phyloP scores from a whole-genome alignment of 1,140 invertebrate species.

The Amphibalanus amphitrite region DNA sequence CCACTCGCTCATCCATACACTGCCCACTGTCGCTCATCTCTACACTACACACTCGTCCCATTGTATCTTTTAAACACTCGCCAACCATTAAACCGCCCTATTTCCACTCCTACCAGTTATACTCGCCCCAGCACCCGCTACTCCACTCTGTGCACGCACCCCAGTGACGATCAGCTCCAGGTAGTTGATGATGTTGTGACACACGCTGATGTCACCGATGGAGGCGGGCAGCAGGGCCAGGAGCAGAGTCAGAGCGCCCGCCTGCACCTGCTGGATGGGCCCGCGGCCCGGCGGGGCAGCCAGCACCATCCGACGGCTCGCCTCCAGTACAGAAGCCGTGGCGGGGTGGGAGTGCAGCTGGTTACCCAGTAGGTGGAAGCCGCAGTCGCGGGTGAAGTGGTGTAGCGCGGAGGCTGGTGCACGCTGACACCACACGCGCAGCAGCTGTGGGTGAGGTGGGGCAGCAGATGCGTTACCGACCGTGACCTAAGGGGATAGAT shows the following conservation, averaged over 20 bases:
- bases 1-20: no score
- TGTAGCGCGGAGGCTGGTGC: not conserved
- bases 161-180: constrained; percentile 38
- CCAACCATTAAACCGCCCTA: no score
- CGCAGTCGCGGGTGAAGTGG: not conserved
- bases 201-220: constrained; percentile 25
- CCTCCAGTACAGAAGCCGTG: not conserved
- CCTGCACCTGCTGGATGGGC: constrained; percentile 17
- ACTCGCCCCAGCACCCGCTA: no score
- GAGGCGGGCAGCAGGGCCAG: constrained; percentile 46
- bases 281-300: no score
- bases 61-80: no score
- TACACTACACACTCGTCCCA: no score
- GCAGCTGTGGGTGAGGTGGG: not conserved
- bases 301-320: not conserved
- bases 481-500: no score
- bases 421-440: not conserved
- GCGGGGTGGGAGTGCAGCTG: not conserved
- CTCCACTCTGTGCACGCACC: constrained; percentile 32
- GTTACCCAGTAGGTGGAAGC: not conserved
- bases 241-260: constrained; percentile 39
- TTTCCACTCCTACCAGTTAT: no score
- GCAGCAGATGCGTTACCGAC: no score
- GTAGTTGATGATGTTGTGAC: constrained; percentile 15
- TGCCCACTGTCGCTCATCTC: no score